Evolutionary conservation across 2,113 vertebrate genomes (phyloP).

Genomic region (Myrmecobius fasciatus): DNA sequence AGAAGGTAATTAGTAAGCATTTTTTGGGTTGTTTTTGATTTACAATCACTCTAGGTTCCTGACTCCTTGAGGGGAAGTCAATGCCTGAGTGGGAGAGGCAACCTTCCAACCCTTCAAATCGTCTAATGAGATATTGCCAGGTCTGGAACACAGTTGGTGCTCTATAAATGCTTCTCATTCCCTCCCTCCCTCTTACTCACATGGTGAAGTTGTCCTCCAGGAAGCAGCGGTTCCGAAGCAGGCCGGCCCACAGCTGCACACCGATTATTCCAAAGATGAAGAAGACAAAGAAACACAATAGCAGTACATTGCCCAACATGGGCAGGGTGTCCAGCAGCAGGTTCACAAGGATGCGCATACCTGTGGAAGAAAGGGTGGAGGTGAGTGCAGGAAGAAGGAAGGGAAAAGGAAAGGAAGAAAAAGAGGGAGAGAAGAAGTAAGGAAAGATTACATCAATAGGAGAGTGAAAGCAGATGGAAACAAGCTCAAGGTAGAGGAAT

Average conservation of each 20-base stretch:
- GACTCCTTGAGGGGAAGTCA: neutral
- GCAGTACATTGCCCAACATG: slow-evolving; percentile 89
- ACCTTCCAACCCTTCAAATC: neutral
- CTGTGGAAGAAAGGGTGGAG: slow-evolving; percentile 71
- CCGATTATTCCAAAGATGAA: slow-evolving; percentile 91
- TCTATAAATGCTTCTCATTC: neutral
- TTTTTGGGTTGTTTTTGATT: neutral
- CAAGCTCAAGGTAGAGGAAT: neutral
- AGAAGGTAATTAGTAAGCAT: neutral
- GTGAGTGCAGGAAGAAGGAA: neutral
- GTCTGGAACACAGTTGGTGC: neutral
- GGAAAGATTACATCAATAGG: too few relatives aligned
- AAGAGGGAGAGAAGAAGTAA: neutral
- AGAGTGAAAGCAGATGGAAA: neutral
- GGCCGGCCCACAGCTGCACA: slow-evolving; percentile 89
- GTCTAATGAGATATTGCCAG: too few relatives aligned
- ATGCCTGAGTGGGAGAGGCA: neutral
- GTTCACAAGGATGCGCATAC: slow-evolving; percentile 91
- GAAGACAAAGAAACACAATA: slow-evolving; percentile 91
- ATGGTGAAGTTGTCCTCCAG: slow-evolving; percentile 90
- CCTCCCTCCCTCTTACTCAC: slow-evolving; percentile 79
- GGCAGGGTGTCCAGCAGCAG: slow-evolving; percentile 89
- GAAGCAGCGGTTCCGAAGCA: slow-evolving; percentile 90
- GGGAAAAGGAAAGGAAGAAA: neutral
- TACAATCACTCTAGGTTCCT: neutral